These are phyloP conservation scores for Steatornis caripensis DNA, from an alignment of 2,113 vertebrate genomes.

Conservation along the genomic window DNA sequence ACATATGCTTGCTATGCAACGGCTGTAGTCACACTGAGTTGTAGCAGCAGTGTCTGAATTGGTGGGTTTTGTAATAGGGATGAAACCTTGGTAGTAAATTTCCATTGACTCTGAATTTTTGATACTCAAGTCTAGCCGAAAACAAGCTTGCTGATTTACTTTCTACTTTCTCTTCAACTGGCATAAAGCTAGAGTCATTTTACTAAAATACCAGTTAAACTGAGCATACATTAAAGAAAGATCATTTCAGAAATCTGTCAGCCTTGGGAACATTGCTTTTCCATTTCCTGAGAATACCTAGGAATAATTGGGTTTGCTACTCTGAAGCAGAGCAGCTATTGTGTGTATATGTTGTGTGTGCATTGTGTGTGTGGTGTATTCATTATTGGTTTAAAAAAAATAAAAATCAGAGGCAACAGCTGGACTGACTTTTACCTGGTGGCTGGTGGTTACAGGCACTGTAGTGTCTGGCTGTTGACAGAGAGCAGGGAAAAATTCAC, in stretches of 20 bases:
- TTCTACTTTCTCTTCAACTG: not conserved
- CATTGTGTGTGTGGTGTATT: not conserved
- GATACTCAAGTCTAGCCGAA: not conserved
- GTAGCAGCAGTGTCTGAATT: not conserved
- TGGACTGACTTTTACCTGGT: not conserved
- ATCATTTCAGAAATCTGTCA: conserved; percentile 14
- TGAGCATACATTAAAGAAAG: not conserved
- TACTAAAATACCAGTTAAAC: conserved; percentile 6
- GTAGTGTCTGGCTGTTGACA: not conserved
- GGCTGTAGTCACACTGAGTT: not conserved
- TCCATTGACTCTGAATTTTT: not conserved
- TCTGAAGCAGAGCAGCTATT: not conserved
- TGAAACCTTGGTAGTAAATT: not conserved
- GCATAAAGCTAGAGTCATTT: not conserved
- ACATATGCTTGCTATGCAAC: not conserved
- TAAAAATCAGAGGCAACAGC: not conserved
- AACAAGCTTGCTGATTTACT: not conserved
- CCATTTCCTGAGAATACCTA: not conserved
- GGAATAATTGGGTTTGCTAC: not conserved
- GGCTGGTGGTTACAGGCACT: not conserved
- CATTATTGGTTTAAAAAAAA: not conserved
- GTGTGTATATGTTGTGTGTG: not conserved
- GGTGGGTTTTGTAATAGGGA: not conserved
- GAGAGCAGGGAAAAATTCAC: not conserved
- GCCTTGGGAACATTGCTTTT: not conserved